Conservation (phyloP, 2,888 invertebrate species). For the Corythucha ciliata region DNA sequence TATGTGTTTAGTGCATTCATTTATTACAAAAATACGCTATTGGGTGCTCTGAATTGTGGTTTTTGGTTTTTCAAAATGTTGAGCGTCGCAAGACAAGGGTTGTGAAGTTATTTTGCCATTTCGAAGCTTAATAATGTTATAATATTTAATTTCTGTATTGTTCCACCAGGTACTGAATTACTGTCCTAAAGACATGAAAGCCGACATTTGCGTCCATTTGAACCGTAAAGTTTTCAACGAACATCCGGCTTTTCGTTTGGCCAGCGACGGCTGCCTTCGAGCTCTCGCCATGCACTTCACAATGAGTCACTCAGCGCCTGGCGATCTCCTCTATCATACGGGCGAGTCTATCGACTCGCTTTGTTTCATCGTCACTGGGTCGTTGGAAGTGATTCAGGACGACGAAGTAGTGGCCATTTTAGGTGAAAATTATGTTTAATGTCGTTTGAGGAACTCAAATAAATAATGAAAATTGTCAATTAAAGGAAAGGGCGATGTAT, state of each 20-base stretch:
- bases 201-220: constrained; percentile 98
- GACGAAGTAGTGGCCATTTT: constrained; percentile 99
- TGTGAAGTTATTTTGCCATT: too few relatives aligned
- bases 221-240: constrained; percentile 98
- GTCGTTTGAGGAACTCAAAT: not conserved
- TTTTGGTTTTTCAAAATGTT: too few relatives aligned
- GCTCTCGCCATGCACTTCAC: constrained; percentile 94
- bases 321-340: constrained; percentile 96
- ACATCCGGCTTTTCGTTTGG: constrained; percentile 86
- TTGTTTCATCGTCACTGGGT: constrained; percentile 98
- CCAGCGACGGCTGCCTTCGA: constrained; percentile 95
- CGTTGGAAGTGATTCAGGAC: constrained; percentile 98
- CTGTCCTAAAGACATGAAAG: constrained; percentile 99
- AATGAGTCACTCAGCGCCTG: constrained; percentile 97
- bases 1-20: too few relatives aligned
- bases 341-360: constrained; percentile 97
- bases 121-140: too few relatives aligned
- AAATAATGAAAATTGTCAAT: constrained; percentile 20
- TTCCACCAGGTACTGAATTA: constrained; percentile 98
- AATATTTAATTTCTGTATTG: too few relatives aligned
- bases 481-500: constrained; percentile 94
- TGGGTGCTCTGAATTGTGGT: too few relatives aligned
- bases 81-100: too few relatives aligned
- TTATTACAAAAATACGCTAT: too few relatives aligned
- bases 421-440: constrained; percentile 49